Percentiles rank a stretch among this genome's conserved stretches.
Conservation (phyloP, 2,797 vertebrate genomes). For the Catharus ustulatus region DNA sequence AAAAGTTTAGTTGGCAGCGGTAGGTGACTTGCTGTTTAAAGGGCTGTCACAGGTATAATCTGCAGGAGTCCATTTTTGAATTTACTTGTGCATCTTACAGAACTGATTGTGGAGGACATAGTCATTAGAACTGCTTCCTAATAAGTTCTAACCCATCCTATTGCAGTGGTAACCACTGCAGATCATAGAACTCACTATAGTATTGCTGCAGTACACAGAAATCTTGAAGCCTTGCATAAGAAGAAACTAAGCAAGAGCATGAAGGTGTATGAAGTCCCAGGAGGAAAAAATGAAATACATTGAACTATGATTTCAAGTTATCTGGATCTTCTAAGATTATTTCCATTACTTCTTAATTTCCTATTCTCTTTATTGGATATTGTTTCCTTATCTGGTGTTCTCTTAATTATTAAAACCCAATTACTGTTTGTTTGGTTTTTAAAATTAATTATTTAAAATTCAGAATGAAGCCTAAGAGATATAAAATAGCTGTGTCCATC, state of each 20-base stretch:
- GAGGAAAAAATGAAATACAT: neutral
- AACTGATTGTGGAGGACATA: neutral
- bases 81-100: neutral
- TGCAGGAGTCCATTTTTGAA: neutral
- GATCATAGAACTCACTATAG: neutral
- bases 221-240: neutral
- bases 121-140: neutral
- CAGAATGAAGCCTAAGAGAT: neutral
- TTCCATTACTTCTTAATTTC: conserved; percentile 3
- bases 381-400: conserved; percentile 9
- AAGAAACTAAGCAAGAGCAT: neutral
- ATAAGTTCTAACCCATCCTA: neutral
- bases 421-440: conserved; percentile 34
- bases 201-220: neutral
- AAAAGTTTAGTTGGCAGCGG: neutral
- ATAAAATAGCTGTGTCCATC: neutral
- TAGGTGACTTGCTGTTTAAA: neutral
- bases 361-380: conserved; percentile 13
- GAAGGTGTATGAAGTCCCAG: neutral
- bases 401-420: conserved; percentile 54
- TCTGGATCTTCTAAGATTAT: neutral
- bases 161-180: neutral
- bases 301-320: neutral
- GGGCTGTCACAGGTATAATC: neutral
- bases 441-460: conserved; percentile 51